Evolutionary conservation across 2,797 vertebrate genomes (phyloP), one percentile per base, ranked within the genome.

Genomic region (Protosalanx chinensis): DNA sequence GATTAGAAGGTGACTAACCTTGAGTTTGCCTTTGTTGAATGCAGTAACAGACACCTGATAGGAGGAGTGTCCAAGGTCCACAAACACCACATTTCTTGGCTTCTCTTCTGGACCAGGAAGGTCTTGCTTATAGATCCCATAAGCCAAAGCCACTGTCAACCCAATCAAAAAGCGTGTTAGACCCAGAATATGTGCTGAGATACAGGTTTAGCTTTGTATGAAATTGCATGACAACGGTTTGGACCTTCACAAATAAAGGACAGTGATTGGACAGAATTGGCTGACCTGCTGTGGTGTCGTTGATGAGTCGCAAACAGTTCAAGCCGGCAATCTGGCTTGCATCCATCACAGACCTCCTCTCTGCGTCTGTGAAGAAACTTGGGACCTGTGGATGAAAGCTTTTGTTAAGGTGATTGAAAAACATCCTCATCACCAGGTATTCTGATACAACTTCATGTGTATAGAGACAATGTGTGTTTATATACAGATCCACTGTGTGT

Each of bases 91-190:
- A 46, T 95, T 97, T 88, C 97, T 93, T 58, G 97, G 96, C 81
- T 94, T 97, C 81, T 98, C 97, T 69, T 98, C 97, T n/a, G 93
- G 90, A 74, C 88, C 82, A 70, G 97, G 97, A 75, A 99, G 94
- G 84, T 99, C 97, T 90, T 97, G 97, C 87, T 98, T 99, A 91
- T 98, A 99, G 85, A 99, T 99, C 76, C 97, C 97, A 65, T 99
- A 99, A 0, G 97, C 97, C 85, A 98, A 92, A 65, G 97, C 96
- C 92, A 99, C 97, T 99, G 73, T 71, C 32, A 27, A 72, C 60
- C 41, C 64, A 67, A 16, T n/a, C 51, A 64, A 57, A 58, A 41
- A 57, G n/a, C 79, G 76, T 56, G 18, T 56, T 56, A 56, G 16
- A n/a, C 51, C 7, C 5, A 15, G 58, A 27, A 7, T 0, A 60